These are phyloP conservation scores for Brienomyrus brachyistius DNA, from an alignment of 2,113 vertebrate genomes.

Conservation along the genomic window DNA sequence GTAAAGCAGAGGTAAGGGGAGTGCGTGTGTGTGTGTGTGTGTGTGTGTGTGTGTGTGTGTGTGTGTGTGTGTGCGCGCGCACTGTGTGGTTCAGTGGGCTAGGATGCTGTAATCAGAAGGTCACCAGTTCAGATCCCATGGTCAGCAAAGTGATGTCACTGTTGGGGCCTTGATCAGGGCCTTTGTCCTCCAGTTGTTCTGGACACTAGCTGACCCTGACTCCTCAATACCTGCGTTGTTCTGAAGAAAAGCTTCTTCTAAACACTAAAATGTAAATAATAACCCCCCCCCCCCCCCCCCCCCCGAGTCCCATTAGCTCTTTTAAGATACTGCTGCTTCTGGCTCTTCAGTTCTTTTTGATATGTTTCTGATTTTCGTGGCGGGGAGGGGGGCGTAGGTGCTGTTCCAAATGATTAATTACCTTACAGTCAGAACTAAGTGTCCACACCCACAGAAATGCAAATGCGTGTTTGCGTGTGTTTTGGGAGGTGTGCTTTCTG, in stretches of 20 bases:
- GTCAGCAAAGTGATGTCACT: not conserved
- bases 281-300: not conserved
- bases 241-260: not conserved
- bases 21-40: not conserved
- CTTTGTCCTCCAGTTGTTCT: not conserved
- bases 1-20: slow-evolving; percentile 81
- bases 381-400: not conserved
- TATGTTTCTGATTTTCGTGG: not conserved
- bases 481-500: not conserved
- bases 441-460: not conserved
- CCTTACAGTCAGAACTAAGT: not conserved
- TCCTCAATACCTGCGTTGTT: not conserved
- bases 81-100: not conserved
- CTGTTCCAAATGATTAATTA: not conserved
- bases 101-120: not conserved
- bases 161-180: not conserved
- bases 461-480: not conserved
- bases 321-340: not conserved
- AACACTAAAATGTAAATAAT: not conserved
- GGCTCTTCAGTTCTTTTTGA: not conserved
- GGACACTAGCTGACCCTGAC: not conserved
- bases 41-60: not conserved
- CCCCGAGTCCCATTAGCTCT: not conserved
- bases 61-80: not conserved
- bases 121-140: not conserved